These are phyloP conservation scores for Spatulosminthurus flaviceps DNA, from an alignment of 2,888 invertebrate species.

Conservation along the genomic window DNA sequence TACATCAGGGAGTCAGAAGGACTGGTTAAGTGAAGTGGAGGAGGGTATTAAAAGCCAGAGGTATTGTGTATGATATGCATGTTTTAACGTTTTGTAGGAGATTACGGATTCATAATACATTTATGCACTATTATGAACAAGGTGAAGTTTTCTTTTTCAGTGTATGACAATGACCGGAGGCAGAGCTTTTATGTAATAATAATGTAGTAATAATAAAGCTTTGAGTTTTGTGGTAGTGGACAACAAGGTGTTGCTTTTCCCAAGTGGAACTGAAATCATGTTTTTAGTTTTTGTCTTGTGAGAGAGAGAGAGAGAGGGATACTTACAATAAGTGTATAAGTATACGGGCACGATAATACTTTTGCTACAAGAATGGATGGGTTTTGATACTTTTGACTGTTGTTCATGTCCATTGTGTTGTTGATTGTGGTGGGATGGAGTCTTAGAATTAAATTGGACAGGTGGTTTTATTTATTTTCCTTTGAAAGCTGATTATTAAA, in stretches of 20 bases:
- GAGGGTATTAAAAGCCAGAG: background rate
- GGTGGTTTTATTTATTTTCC: slow-evolving; percentile 45
- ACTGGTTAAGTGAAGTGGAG: background rate
- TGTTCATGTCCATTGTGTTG: background rate
- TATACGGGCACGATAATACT: too few relatives aligned
- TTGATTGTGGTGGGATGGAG: background rate
- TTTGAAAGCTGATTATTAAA: slow-evolving; percentile 42
- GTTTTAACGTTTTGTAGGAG: too few relatives aligned
- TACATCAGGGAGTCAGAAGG: too few relatives aligned
- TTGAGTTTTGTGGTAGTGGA: background rate
- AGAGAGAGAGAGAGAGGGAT: too few relatives aligned
- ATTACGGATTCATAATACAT: too few relatives aligned
- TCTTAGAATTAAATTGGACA: slow-evolving; percentile 42
- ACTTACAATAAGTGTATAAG: too few relatives aligned
- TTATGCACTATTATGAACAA: too few relatives aligned
- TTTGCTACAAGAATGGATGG: background rate
- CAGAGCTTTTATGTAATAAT: background rate
- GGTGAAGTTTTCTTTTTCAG: background rate
- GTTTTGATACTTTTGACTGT: background rate
- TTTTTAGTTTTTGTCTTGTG: background rate
- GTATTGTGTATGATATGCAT: background rate
- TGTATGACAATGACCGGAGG: slow-evolving; percentile 7
- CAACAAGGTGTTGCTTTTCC: slow-evolving; percentile 37
- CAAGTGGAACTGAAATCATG: slow-evolving; percentile 28
- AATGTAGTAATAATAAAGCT: slow-evolving; percentile 5